phyloP scores from a whole-genome alignment of 1,140 invertebrate genomes.

The Hypsibius dujardini region DNA sequence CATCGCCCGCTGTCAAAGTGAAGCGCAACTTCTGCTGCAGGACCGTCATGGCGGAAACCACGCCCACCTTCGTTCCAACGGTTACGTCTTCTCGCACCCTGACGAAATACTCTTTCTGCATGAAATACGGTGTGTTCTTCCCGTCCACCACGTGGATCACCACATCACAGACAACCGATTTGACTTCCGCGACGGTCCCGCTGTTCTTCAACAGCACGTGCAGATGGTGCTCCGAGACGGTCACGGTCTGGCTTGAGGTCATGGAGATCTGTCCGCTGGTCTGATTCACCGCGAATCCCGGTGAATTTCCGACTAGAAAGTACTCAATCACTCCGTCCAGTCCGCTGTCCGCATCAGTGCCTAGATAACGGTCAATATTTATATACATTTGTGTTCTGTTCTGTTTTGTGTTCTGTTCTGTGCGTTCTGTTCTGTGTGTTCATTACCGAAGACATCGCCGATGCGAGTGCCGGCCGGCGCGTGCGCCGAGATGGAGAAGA shows the following conservation, averaged over 20 bases:
- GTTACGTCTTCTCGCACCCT: not conserved
- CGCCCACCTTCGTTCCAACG: not conserved
- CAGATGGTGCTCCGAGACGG: not conserved
- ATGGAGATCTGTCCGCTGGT: not conserved
- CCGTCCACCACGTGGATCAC: slow-evolving; percentile 13
- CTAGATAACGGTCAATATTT: too few species aligned
- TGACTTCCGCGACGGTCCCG: not conserved
- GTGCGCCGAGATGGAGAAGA: slow-evolving; percentile 81
- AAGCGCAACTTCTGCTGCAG: not conserved
- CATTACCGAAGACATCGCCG: slow-evolving; percentile 67
- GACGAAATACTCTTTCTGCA: not conserved
- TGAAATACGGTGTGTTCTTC: slow-evolving; percentile 2
- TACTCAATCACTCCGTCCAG: slow-evolving; percentile 77
- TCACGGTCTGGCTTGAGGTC: not conserved
- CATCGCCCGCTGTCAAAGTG: slow-evolving; percentile 50
- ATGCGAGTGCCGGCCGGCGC: slow-evolving; percentile 65
- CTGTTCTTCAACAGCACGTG: not conserved
- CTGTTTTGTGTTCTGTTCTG: too few species aligned
- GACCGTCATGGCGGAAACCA: not conserved
- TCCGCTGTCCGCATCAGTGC: slow-evolving; percentile 55
- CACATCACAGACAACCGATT: not conserved
- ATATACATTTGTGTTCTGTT: too few species aligned
- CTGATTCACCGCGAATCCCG: not conserved
- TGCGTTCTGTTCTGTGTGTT: slow-evolving; percentile 30
- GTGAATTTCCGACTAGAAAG: slow-evolving; percentile 52